A percentile compares a stretch with the other conserved stretches of the same genome.
Evolutionary conservation across 2,797 vertebrate genomes (phyloP).

Genomic region (Neopelma chrysocephalum): DNA sequence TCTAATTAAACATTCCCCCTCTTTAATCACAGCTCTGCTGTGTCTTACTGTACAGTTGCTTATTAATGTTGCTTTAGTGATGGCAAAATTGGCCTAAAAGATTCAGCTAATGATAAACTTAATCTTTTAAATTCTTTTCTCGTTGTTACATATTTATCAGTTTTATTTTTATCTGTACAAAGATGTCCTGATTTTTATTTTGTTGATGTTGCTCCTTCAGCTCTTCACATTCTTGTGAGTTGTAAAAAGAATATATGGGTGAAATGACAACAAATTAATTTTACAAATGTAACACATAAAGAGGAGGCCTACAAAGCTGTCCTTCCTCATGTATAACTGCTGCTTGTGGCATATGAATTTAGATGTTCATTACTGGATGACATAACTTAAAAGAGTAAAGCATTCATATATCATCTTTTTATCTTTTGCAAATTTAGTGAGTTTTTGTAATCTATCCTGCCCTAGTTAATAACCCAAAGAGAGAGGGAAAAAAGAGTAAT

Average conservation of each 20-base stretch:
- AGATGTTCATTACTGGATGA: neutral
- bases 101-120: constrained; percentile 6
- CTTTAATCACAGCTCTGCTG: neutral
- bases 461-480: neutral
- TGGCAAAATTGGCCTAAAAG: constrained; percentile 3
- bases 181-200: neutral
- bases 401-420: neutral
- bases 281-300: neutral
- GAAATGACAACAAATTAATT: neutral
- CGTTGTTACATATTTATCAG: neutral
- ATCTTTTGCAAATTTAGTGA: neutral
- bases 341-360: neutral
- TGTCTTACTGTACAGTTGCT: neutral
- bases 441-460: neutral
- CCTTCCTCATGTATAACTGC: neutral
- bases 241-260: neutral
- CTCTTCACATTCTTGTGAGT: neutral
- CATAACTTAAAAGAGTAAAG: neutral
- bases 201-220: neutral
- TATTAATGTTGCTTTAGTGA: neutral
- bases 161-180: neutral
- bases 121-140: neutral
- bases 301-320: neutral
- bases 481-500: neutral
- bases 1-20: neutral